Base-by-base conservation (phyloP, 2,888 invertebrate species). In the Auanema freiburgensis region DNA sequence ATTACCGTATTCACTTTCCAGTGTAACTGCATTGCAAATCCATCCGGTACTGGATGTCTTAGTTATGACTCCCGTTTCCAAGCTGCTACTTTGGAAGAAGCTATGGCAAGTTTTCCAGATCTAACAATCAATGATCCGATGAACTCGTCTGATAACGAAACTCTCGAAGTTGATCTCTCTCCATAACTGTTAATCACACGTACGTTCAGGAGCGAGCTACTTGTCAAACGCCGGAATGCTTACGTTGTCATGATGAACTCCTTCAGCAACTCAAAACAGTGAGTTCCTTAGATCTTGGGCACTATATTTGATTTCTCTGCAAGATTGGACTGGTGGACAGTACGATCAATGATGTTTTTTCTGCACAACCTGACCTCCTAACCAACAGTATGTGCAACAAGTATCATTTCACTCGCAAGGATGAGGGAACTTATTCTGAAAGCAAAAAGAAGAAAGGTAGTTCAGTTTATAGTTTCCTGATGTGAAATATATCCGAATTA, bases 61-160 rank as follows among this genome's bases (percentile, higher is more conserved):
- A 63, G 59, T 23, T 74, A 74, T 46, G 74, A 74, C 44, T 56
- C 59, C 8, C 64, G 66, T 24, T 41, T 70, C 1, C 66, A 72
- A 63, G 78, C 78, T 0, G 66, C 65, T 12, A 72, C 76, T 0
- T 49, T 78, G 2, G 72, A 76, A 11, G 77, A 78, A 52, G 78
- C 78, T 1, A 75, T 77, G 57, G 61, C 66, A 33, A 61, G 65
- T 4, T 78, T 78, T 54, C 66, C 67, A 1, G 78, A 78, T 63
- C 60, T 78, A 46, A 62, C 77, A 2, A 41, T 74, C 8, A 46
- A 11, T 18, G 18, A 46, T 46, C 16, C 21, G 8, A 18, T 46
- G 16, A 2, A 53, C 25, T 53, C 18, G 5, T 24, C 24, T 12
- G 18, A 21, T 16, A 21, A 21, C 8, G n/a, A 53, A 16, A 53